These are phyloP conservation scores for Nycticebus coucang DNA, from an alignment of 2,113 vertebrate species.

Conservation along the genomic window DNA sequence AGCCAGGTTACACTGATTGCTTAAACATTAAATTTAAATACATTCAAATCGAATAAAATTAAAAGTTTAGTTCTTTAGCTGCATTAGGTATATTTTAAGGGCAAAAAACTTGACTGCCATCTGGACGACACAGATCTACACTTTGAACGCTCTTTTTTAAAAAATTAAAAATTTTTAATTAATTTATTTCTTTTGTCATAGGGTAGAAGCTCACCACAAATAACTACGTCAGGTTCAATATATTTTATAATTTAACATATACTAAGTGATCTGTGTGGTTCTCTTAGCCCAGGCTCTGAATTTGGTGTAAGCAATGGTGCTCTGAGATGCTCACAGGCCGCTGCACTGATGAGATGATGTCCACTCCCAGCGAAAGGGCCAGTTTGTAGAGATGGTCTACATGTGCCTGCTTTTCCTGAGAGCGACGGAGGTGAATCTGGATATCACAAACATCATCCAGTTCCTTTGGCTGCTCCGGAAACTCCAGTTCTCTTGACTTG, in stretches of 20 bases:
- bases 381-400: conserved; percentile 85
- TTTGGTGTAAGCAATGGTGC: neutral
- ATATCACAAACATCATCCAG: conserved; percentile 70
- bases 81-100: conserved; percentile 15
- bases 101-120: neutral
- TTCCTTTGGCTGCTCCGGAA: conserved; percentile 71
- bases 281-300: neutral
- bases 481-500: conserved; percentile 84
- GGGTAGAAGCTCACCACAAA: neutral
- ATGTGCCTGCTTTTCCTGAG: conserved; percentile 84
- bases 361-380: conserved; percentile 84
- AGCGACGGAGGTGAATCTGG: conserved; percentile 79
- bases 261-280: neutral
- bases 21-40: conserved; percentile 15
- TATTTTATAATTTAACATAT: neutral
- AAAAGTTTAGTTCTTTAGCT: conserved; percentile 22
- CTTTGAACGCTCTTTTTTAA: neutral
- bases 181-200: neutral
- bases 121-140: neutral
- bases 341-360: conserved; percentile 89
- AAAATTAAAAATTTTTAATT: neutral
- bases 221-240: neutral
- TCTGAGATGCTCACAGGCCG: conserved; percentile 83
- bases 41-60: conserved; percentile 30
- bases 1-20: no score